Base-by-base conservation (phyloP, 2,113 vertebrate genomes). In the Dasyornis broadbenti region DNA sequence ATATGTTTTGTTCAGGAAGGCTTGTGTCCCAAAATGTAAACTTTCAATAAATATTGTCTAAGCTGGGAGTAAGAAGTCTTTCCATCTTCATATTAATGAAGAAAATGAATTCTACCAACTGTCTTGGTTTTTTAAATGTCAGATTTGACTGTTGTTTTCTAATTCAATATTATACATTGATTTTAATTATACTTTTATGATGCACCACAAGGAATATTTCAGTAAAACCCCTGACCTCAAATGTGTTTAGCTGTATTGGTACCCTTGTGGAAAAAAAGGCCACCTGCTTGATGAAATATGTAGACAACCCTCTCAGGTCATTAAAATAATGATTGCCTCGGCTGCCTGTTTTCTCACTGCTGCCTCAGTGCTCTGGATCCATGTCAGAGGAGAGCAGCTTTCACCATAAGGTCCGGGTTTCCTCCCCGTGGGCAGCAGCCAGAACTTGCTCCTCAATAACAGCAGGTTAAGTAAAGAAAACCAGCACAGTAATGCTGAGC, bases 361-460 rank as follows among this genome's bases (percentile, higher is more conserved):
- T 83, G 15, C 10, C 27, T 57, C 17, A 39, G n/a, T 33, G 31
- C 19, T 23, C 12, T 49, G 15, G 13, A 3, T 71, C 22, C 17
- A 12, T 9, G 4, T 30, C 5, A 3, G 20, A 14, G 24, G 7
- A 75, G 9, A 10, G 6, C 11, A 57, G 33, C 18, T 60, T 33
- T 47, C 9, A 2, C 12, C 2, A 13, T 47, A 9, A 30, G 20
- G 11, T 78, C 33, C 45, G 33, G n/a, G 4, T 4, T 33, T 16
- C 13, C 4, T 49, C 3, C 14, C 9, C 9, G 2, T 3, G 13
- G 9, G 17, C 8, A 35, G 11, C 7, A 35, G 33, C 2, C 27
- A 45, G 26, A 52, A 23, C 15, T 73, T 33, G 27, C 42, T 37
- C 7, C 14, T 72, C 37, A 11, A 3, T 22, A 39, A 33, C 13